Evolutionary conservation across 2,888 invertebrate species (phyloP), one percentile per base, ranked within the genome.

Genomic region (Electrophaes corylata): DNA sequence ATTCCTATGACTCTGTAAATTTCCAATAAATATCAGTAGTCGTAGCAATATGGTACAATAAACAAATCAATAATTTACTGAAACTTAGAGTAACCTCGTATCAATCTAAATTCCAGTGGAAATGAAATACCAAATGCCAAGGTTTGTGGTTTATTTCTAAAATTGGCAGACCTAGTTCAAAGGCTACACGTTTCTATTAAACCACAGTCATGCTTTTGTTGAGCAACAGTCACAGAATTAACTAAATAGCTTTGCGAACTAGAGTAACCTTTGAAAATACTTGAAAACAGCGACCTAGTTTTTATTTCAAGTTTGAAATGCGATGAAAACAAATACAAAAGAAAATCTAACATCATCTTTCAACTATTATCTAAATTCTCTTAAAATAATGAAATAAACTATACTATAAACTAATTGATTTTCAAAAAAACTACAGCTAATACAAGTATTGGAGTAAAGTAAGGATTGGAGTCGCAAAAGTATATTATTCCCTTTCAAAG

Each of bases 121-220:
- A 44, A 52, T 26, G 35, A 37, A 51, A 51, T 44, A 18, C 29
- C 12, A 20, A 50, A n/a, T 41, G 19, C 18, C 29, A 57, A 39
- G 31, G 47, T 35, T 19, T 44, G 48, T 14, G 45, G 44, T 55
- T 57, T 19, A 50, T 62, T 65, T 50, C 50, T 52, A 62, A 61
- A 62, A 40, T 65, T 61, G 67, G 61, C 59, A 65, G n/a, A n/a
- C n/a, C n/a, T 64, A 61, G 65, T 62, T 67, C 56, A 62, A 56
- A 58, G 51, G 53, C 37, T 55, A 45, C 53, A 58, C 61, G 63
- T 62, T 62, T 65, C 57, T 53, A 64, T 62, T 58, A 50, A 66
- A 65, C 64, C 67, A 54, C 70, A 64, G 60, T 65, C 60, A 71
- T 67, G 65, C 60, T 66, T 72, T 51, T 51, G 35, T 11, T 29